Conservation (phyloP, 1,140 invertebrate genomes). For the Ostrea denselamellosa region DNA sequence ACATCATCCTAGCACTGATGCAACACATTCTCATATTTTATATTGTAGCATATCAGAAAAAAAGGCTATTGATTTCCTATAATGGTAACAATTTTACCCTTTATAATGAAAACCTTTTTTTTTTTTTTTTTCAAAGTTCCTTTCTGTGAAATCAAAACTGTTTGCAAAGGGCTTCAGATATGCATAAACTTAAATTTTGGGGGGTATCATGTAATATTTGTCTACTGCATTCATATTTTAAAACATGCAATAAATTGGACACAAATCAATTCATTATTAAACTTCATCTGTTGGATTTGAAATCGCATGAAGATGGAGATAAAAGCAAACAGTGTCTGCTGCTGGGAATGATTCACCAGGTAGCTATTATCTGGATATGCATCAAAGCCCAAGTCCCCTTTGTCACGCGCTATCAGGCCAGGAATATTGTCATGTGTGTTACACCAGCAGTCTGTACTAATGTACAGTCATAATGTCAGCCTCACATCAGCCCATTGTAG, state of each 20-base stretch:
- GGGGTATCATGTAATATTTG: not conserved
- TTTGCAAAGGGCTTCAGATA: not conserved
- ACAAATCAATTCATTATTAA: slow-evolving; percentile 4
- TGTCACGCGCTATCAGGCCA: slow-evolving; percentile 22
- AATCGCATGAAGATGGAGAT: slow-evolving; percentile 28
- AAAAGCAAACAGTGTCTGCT: slow-evolving; percentile 19
- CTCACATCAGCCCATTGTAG: not conserved
- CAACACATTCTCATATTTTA: not conserved
- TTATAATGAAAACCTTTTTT: not conserved
- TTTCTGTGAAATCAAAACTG: not conserved
- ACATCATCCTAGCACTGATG: slow-evolving; percentile 12
- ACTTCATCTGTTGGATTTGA: slow-evolving; percentile 29
- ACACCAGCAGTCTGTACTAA: not conserved
- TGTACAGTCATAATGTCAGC: not conserved
- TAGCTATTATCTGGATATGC: slow-evolving; percentile 30
- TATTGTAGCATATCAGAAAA: not conserved
- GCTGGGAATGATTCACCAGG: slow-evolving; percentile 26
- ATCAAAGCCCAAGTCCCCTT: slow-evolving; percentile 11
- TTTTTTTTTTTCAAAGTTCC: not conserved
- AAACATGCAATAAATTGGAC: not conserved
- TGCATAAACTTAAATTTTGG: not conserved
- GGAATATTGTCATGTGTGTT: not conserved
- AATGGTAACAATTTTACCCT: not conserved
- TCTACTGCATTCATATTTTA: not conserved
- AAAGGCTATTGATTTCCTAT: not conserved